Conservation (phyloP, 1,140 invertebrate species). For the Gonatopus flavifemur region DNA sequence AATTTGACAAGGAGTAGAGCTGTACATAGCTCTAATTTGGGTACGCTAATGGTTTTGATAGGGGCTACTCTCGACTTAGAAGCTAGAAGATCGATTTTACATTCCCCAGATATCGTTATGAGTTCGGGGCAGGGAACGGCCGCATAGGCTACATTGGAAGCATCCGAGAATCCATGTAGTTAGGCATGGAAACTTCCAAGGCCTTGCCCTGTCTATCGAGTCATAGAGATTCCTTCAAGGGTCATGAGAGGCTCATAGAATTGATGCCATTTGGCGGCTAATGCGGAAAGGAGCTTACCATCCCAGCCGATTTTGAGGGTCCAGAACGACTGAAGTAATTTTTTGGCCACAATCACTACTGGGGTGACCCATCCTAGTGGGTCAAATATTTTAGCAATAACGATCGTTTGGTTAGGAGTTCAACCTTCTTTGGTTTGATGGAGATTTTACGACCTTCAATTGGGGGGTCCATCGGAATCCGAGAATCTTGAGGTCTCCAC, state of each 20-base stretch:
- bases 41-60: background rate
- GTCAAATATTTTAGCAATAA: background rate
- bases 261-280: background rate
- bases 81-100: background rate
- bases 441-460: no score
- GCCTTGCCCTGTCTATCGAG: background rate
- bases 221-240: background rate
- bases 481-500: no score
- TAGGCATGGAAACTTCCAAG: background rate
- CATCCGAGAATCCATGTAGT: background rate
- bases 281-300: background rate
- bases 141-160: background rate
- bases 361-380: background rate
- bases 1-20: background rate
- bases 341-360: background rate
- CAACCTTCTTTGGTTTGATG: no score
- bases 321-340: background rate
- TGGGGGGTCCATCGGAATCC: no score
- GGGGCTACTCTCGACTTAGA: constrained; percentile 1
- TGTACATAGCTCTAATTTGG: background rate
- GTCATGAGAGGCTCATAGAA: background rate
- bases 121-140: background rate
- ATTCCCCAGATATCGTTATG: background rate
- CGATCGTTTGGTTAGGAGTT: background rate
- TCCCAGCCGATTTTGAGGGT: background rate